Base-by-base conservation (phyloP, 2,797 vertebrate genomes). In the Oreonectes daqikongensis region DNA sequence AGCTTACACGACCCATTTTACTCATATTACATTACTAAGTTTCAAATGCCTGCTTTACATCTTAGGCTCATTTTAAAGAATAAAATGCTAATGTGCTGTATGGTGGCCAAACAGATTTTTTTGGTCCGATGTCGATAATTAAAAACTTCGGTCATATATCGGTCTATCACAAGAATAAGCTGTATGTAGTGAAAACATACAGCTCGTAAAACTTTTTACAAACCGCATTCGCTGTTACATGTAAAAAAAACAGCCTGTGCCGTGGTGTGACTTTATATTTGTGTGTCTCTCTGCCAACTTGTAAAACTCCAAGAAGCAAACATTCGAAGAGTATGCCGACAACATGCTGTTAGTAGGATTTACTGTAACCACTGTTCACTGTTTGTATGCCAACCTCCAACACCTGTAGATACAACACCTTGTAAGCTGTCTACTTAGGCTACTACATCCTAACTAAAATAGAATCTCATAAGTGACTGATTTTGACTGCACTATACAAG, bases 301-400 rank as follows among this genome's bases (percentile, higher is more conserved):
- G 69, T 61, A 67, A 71, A 66, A 66, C 20, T 50, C 42, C 1
- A 60, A 81, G 61, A 60, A 81, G 61, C 40, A 73, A 60, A 69
- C 52, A 69, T 55, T 55, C 24, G 52, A 42, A 69, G 63, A 68
- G 69, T 38, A 30, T 48, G 55, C 44, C 46, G 64, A 61, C 67
- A 42, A 3, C 26, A 61, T 53, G 20, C 22, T 60, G 52, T 59
- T 69, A 72, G 65, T 28, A 35, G 14, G 50, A 67, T 75, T 69
- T 40, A 77, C 55, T 61, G 53, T 24, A 69, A 61, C 55, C 63
- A 40, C 40, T 0, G 24, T 59, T 67, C 53, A 53, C 44, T 46
- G 11, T 6, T 15, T 28, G 14, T 60, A 6, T 32, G 32, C 1
- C 5, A 46, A 44, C 26, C 40, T 42, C 9, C 12, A 11, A 42